Conservation (phyloP, 2,888 invertebrate genomes). For the Limenitis arthemis region DNA sequence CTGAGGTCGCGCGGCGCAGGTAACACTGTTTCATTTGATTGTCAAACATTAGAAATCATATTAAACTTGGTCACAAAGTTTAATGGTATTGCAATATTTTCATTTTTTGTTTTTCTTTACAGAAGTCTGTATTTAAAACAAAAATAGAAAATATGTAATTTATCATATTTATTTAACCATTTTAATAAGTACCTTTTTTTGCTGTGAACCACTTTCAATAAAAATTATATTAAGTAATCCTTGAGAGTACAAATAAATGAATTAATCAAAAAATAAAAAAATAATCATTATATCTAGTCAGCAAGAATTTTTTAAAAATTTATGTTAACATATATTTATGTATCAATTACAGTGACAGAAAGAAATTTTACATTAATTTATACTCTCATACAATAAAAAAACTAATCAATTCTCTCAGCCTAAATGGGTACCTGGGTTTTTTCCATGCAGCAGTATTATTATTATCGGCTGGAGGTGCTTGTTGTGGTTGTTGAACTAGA, state of each 20-base stretch:
- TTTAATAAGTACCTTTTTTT: not conserved
- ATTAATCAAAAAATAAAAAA: not conserved
- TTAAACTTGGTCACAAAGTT: no score
- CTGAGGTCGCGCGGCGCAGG: slow-evolving; percentile 41
- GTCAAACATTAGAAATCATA: no score
- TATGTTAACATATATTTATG: no score
- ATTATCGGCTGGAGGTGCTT: slow-evolving; percentile 36
- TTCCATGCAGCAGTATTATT: slow-evolving; percentile 59
- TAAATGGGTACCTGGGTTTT: slow-evolving; percentile 53
- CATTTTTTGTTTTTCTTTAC: no score
- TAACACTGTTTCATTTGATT: slow-evolving; percentile 25
- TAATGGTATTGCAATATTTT: no score
- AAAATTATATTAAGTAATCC: not conserved
- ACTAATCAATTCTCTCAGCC: not conserved
- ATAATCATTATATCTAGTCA: not conserved
- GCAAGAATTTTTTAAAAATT: no score
- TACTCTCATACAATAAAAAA: not conserved
- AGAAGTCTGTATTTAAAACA: no score
- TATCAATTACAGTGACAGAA: no score
- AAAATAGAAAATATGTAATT: no score
- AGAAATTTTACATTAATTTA: not conserved
- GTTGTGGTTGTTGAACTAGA: slow-evolving; percentile 3
- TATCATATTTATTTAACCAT: no score
- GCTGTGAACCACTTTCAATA: slow-evolving; percentile 16
- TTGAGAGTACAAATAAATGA: not conserved